phyloP scores from a whole-genome alignment of 1,140 invertebrate species.

The Heliconius nattereri region DNA sequence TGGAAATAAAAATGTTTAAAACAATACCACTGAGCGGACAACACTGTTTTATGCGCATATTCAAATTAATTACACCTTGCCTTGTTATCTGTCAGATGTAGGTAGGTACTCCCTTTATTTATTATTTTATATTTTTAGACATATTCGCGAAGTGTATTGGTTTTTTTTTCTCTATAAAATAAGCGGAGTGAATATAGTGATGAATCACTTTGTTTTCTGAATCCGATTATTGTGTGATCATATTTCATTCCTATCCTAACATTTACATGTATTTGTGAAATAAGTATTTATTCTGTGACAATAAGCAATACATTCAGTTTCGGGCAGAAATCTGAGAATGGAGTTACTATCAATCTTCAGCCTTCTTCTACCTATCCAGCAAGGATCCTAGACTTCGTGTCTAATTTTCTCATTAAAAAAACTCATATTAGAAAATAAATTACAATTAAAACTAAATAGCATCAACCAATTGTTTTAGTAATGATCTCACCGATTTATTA shows the following conservation, averaged over 20 bases:
- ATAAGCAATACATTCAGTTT: not conserved
- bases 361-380: not conserved
- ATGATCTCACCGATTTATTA: slow-evolving; percentile 15
- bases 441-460: slow-evolving; percentile 7
- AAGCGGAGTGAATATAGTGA: not conserved
- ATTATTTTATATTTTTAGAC: not conserved
- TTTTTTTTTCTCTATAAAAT: not conserved
- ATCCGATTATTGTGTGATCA: too few relatives aligned
- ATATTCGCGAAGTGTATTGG: not conserved
- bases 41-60: slow-evolving; percentile 9
- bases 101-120: not conserved
- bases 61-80: slow-evolving; percentile 7
- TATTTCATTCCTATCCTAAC: too few relatives aligned
- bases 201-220: too few relatives aligned
- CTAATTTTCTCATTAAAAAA: not conserved
- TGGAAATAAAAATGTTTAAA: not conserved
- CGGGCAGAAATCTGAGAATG: not conserved
- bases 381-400: not conserved
- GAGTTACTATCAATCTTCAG: not conserved
- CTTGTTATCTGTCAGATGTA: slow-evolving; percentile 12
- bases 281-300: too few relatives aligned
- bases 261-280: too few relatives aligned
- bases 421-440: slow-evolving; percentile 12
- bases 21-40: not conserved
- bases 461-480: slow-evolving; percentile 15